A percentile compares a stretch with the other conserved stretches of the same genome.
Conservation (phyloP, 2,113 vertebrate genomes). For the Panthera uncia region DNA sequence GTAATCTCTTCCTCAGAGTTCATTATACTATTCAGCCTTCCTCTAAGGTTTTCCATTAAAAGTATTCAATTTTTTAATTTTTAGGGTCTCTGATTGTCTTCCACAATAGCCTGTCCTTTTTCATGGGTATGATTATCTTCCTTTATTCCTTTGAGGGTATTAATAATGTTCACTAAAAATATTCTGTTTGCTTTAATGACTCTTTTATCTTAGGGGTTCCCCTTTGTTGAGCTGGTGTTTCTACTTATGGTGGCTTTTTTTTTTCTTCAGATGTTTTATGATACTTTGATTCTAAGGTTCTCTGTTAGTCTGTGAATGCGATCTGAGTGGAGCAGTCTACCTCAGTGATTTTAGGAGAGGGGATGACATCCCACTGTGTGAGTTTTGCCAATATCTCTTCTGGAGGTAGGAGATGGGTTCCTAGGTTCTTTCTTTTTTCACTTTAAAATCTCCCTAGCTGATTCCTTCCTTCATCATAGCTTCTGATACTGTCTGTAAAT, state of each 20-base stretch:
- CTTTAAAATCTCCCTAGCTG: background rate
- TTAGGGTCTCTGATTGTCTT: background rate
- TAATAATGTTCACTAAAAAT: background rate
- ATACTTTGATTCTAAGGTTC: background rate
- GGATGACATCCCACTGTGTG: background rate
- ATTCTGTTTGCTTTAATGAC: background rate
- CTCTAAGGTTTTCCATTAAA: background rate
- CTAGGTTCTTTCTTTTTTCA: background rate
- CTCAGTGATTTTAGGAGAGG: background rate
- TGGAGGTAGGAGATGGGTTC: background rate
- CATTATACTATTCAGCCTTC: background rate
- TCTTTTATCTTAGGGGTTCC: background rate
- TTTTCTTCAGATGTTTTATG: background rate
- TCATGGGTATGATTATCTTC: background rate
- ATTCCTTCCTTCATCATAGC: background rate
- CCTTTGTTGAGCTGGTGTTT: background rate
- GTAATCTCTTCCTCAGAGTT: background rate
- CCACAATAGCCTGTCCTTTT: background rate
- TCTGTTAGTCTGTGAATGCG: background rate
- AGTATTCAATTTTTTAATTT: background rate
- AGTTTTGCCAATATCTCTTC: background rate
- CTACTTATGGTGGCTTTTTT: background rate
- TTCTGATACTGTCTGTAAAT: background rate
- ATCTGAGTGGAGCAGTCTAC: background rate
- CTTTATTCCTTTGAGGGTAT: background rate